Base-by-base conservation (phyloP, 2,113 vertebrate species). In the Percopsis transmontana region DNA sequence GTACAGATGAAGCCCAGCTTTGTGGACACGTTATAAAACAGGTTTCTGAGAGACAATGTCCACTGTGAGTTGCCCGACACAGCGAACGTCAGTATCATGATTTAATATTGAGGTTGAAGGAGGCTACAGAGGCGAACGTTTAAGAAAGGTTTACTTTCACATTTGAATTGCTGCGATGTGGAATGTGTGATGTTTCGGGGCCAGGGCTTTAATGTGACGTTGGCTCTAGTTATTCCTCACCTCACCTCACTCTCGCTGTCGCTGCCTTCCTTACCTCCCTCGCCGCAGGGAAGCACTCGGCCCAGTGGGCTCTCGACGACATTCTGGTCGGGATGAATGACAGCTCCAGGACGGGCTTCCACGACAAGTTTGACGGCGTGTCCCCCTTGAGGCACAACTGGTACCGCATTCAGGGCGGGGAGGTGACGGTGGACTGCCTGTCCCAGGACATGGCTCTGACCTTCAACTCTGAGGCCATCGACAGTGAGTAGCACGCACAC, bases 301-400 rank as follows among this genome's bases (percentile, higher is more conserved):
- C 96, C 58, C 96, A 99, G 77, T 99, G 97, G 97, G 96, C 95
- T 75, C 85, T 99, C 80, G 97, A 99, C 0, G 96, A 98, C 70
- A 90, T 99, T 52, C 92, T 99, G 45, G 93, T 99, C 58, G 97
- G 97, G 40, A 96, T 99, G 96, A 99, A 99, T 50, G 97, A 99
- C 92, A 99, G 96, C 87, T 96, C 96, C 77, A 93, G 95, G 75
- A 94, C 91, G 16, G 96, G 96, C 57, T 99, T 99, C 84, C 95
- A 96, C 45, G 97, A 99, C 84, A 95, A 95, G 91, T 99, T 99
- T 70, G 97, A 98, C 68, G 95, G 94, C 64, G 93, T 91, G 2
- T 86, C 94, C 51, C 94, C 96, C 60, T 88, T 97, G 79, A 94
- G 96, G 77, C 91, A 94, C 88, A 97, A 93, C 89, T 99, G 97